Evolutionary conservation across 1,140 invertebrate species (phyloP).

Genomic region (Dysdera silvatica): DNA sequence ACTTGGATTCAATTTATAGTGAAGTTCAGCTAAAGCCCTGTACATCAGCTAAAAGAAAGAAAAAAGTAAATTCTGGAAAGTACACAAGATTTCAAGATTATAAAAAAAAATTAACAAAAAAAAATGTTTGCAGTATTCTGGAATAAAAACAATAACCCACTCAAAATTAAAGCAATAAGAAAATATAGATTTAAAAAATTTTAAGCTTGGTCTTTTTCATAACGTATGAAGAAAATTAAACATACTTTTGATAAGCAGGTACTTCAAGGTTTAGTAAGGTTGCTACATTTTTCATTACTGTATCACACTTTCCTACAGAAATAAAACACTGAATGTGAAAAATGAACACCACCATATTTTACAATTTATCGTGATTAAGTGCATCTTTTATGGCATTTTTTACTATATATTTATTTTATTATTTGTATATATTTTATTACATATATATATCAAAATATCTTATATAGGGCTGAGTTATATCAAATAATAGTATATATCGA

Average conservation of each 20-base stretch:
- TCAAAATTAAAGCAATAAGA: no score
- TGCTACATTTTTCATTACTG: slow-evolving; percentile 77
- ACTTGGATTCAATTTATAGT: no score
- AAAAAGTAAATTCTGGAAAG: no score
- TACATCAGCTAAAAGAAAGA: no score
- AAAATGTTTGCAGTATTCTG: not conserved
- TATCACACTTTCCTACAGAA: slow-evolving; percentile 66
- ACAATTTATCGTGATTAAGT: not conserved
- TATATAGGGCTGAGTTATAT: no score
- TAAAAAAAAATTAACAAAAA: not conserved
- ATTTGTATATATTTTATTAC: no score
- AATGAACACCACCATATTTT: not conserved
- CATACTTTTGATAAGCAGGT: slow-evolving; percentile 48
- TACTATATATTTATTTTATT: no score
- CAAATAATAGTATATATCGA: no score
- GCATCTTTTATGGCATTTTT: no score
- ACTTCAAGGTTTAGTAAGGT: slow-evolving; percentile 61
- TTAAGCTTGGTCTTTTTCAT: not conserved
- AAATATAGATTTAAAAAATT: no score
- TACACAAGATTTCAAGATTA: slow-evolving; percentile 45
- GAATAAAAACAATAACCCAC: not conserved
- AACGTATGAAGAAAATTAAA: not conserved
- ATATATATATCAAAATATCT: no score
- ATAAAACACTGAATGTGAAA: slow-evolving; percentile 16
- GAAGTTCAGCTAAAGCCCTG: no score